A percentile compares a stretch with the other conserved stretches of the same genome.
Conservation (phyloP, 2,113 vertebrate species). For the Micronisus gabar region DNA sequence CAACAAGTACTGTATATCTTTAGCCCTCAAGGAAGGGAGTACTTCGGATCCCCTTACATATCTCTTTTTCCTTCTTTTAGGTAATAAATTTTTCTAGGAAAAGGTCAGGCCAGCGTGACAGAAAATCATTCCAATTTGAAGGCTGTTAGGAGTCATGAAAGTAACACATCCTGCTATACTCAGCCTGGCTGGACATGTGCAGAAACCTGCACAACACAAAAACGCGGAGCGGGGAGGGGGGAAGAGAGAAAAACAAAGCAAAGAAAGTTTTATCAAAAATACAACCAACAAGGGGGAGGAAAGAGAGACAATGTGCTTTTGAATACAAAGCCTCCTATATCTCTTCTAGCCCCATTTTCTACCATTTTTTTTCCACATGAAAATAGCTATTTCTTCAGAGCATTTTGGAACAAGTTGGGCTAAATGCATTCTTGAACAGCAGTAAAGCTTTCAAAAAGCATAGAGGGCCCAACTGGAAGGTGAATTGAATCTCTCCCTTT, state of each 20-base stretch:
- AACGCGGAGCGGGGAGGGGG: accelerated
- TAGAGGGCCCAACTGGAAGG: not conserved
- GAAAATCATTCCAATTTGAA: constrained; percentile 59
- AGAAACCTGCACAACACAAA: not conserved
- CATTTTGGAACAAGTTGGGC: not conserved
- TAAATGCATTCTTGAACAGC: not conserved
- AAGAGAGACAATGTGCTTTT: not conserved
- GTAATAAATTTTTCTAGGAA: constrained; percentile 16
- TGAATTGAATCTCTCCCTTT: not conserved
- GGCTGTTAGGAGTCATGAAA: constrained; percentile 6
- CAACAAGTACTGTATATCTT: constrained; percentile 19
- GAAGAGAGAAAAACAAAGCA: not conserved
- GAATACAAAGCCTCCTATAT: not conserved
- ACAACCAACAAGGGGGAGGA: not conserved
- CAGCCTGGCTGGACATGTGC: not conserved
- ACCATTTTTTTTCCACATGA: not conserved
- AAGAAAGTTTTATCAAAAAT: not conserved
- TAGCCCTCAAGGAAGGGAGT: not conserved
- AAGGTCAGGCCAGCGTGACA: constrained; percentile 45
- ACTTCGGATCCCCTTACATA: not conserved
- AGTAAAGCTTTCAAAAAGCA: not conserved
- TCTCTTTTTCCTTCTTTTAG: not conserved
- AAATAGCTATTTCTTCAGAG: not conserved
- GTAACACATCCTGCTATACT: not conserved
- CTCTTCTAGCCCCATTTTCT: not conserved